Percentiles rank a stretch among this genome's conserved stretches.
Conservation (phyloP, 2,888 invertebrate species). For the Phyllotreta cruciferae region DNA sequence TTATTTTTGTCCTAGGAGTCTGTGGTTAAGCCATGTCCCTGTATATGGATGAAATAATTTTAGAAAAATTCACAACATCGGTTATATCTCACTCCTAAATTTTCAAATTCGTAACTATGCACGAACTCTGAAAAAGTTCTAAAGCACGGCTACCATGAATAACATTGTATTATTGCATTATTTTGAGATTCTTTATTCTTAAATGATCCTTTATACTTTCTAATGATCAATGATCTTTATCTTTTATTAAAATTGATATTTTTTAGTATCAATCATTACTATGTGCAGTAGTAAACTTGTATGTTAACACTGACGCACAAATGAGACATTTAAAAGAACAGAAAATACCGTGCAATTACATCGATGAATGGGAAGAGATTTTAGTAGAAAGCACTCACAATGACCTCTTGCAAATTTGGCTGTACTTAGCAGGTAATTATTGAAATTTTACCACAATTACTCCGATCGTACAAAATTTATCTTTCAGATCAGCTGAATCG, state of each 20-base stretch:
- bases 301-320: constrained; percentile 60
- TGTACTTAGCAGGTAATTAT: constrained; percentile 58
- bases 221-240: background rate
- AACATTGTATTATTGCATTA: no score
- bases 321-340: constrained; percentile 56
- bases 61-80: no score
- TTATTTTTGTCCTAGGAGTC: no score
- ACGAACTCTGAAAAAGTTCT: no score
- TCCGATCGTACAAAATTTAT: background rate
- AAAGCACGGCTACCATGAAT: no score
- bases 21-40: no score
- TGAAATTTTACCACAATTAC: background rate
- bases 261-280: constrained; percentile 63
- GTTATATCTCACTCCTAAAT: no score
- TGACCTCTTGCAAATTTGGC: constrained; percentile 64
- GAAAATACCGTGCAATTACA: constrained; percentile 58
- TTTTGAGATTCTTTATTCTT: no score
- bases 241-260: constrained; percentile 29
- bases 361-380: constrained; percentile 79
- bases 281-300: constrained; percentile 64
- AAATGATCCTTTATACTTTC: background rate
- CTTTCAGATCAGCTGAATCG: constrained; percentile 44
- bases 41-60: no score
- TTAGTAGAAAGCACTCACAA: constrained; percentile 71
- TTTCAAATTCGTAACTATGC: no score